Percentiles rank a stretch among this genome's conserved stretches.
phyloP scores from a whole-genome alignment of 2,888 invertebrate species.

The Noctua fimbriata region DNA sequence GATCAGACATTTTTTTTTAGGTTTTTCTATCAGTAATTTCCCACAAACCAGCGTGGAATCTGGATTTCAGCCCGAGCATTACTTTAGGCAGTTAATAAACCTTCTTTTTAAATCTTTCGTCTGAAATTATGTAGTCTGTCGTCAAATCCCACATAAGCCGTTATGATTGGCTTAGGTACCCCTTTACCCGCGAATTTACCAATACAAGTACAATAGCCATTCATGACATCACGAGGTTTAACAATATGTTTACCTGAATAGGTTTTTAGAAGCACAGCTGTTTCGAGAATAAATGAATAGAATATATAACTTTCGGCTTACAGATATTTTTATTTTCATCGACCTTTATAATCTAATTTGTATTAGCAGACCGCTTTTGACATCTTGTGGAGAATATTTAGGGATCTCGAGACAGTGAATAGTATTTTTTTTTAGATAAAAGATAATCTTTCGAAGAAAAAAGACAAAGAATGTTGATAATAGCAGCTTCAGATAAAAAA shows the following conservation, averaged over 20 bases:
- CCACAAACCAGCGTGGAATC: not conserved
- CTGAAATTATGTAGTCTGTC: not conserved
- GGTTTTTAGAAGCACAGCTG: not conserved
- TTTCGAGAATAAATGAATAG: not conserved
- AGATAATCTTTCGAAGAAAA: too few relatives aligned
- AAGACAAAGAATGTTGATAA: not conserved
- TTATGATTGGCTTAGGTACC: not conserved
- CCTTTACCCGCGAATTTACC: not conserved
- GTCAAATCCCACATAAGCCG: not conserved
- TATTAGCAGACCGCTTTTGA: not conserved
- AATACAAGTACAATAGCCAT: not conserved
- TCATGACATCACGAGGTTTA: not conserved
- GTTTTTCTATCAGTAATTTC: not conserved
- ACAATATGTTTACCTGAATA: not conserved
- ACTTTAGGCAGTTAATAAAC: slow-evolving; percentile 6
- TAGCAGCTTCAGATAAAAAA: not conserved
- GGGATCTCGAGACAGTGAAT: not conserved
- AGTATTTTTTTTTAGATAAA: not conserved
- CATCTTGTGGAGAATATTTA: not conserved
- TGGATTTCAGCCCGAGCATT: not conserved
- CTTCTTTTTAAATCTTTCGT: not conserved
- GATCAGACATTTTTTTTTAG: not conserved
- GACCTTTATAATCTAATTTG: not conserved
- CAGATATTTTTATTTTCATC: not conserved
- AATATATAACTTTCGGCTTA: not conserved